Evolutionary conservation across 2,113 vertebrate species (phyloP), one percentile per base, ranked within the genome.

Genomic region (Siphamia tubifer): DNA sequence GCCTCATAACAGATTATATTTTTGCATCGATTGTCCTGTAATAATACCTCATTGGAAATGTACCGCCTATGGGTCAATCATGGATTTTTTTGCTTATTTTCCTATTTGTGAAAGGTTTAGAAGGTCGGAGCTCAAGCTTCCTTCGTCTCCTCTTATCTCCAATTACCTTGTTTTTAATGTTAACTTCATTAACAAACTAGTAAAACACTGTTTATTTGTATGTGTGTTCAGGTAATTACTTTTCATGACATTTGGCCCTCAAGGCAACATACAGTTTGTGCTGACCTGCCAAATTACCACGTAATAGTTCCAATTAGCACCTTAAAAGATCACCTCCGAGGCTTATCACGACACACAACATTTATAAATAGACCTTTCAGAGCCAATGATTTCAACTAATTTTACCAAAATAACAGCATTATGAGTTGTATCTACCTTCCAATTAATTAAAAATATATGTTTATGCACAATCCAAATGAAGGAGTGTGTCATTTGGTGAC

Each of bases 241-340:
- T 82, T 79, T 62, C 58, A 76, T 62, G 64, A 66, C 76, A 61
- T 52, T 19, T 30, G n/a, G n/a, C 68, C 65, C 74, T 56, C 23
- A 38, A 81, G 54, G 56, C 38, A 45, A 25, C 51, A 39, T 23
- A 55, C 58, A 74, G 55, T 81, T 55, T 58, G 51, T 19, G 44
- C 55, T 79, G 62, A 86, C 72, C 64, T 58, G 53, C 57, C 62
- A 72, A 80, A 81, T 83, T 51, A 68, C 44, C 28, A 49, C 16
- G 6, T 58, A 56, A 62, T 74, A 69, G 21, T 44, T 68, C 51
- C 58, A 64, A 79, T 74, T 73, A 79, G 58, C 43, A 49, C 36
- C 55, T 19, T 27, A 61, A 78, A 78, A 64, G 39, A 81, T 72
- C 63, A 68, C 63, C 57, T 65, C 17, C 0, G 21, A 67, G 35